phyloP scores from a whole-genome alignment of 1,140 invertebrate species.

The Subanguina moxae region DNA sequence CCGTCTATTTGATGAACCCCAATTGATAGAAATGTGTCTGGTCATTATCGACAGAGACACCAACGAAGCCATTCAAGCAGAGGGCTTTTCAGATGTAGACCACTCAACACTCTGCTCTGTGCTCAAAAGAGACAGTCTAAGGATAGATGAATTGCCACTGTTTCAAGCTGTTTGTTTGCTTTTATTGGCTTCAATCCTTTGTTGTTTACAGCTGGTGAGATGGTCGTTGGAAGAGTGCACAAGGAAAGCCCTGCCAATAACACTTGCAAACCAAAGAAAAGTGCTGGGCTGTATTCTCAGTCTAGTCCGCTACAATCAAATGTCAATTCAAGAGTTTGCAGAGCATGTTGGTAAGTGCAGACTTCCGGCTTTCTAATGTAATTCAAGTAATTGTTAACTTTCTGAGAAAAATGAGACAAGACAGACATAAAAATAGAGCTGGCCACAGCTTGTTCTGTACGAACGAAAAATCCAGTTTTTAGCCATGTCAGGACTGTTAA shows the following conservation, averaged over 20 bases:
- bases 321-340: slow-evolving; percentile 82
- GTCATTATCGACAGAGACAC: slow-evolving; percentile 82
- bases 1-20: slow-evolving; percentile 69
- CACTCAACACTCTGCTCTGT: slow-evolving; percentile 75
- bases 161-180: slow-evolving; percentile 66
- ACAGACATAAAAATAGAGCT: too few relatives aligned
- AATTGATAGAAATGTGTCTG: slow-evolving; percentile 72
- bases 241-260: slow-evolving; percentile 67
- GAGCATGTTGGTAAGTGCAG: slow-evolving; percentile 69
- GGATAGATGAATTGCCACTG: slow-evolving; percentile 75
- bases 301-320: slow-evolving; percentile 77
- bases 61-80: slow-evolving; percentile 73
- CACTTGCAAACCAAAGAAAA: slow-evolving; percentile 70
- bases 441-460: too few relatives aligned
- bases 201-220: slow-evolving; percentile 59
- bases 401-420: too few relatives aligned
- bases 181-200: too few relatives aligned
- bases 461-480: slow-evolving; percentile 23
- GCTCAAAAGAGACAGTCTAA: slow-evolving; percentile 75
- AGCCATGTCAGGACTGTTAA: slow-evolving; percentile 66
- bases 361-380: not conserved
- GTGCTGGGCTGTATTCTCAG: slow-evolving; percentile 69
- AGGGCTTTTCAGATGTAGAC: slow-evolving; percentile 81
- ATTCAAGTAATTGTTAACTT: not conserved
- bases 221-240: slow-evolving; percentile 78